Evolutionary conservation across 2,113 vertebrate genomes (phyloP).

Genomic region (Passerina amoena): DNA sequence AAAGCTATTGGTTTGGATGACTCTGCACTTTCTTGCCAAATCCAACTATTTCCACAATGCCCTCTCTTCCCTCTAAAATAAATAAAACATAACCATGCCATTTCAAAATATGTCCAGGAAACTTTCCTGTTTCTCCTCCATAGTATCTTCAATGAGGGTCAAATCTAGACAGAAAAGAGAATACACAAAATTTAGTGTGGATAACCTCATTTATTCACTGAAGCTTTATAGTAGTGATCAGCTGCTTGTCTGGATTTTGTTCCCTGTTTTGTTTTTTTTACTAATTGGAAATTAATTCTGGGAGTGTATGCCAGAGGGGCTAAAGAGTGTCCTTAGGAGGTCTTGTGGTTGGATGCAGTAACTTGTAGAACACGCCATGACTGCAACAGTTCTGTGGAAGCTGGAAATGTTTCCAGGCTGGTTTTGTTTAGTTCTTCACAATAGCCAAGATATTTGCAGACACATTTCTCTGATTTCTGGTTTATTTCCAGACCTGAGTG

Average conservation of each 20-base stretch:
- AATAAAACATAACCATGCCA: not conserved
- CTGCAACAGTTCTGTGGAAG: not conserved
- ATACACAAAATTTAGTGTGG: not conserved
- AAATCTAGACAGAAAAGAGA: not conserved
- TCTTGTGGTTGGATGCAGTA: not conserved
- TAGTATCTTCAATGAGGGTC: not conserved
- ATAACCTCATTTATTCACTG: not conserved
- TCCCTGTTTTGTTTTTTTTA: accelerated
- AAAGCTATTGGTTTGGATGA: not conserved
- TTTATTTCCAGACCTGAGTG: not conserved
- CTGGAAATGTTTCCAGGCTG: not conserved
- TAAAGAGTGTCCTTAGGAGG: not conserved
- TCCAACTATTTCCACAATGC: not conserved
- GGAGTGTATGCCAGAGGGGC: not conserved
- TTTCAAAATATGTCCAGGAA: not conserved
- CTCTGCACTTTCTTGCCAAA: not conserved
- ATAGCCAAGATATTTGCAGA: not conserved
- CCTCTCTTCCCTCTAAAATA: not conserved
- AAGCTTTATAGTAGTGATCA: not conserved
- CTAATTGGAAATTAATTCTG: not conserved
- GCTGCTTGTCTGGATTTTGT: not conserved
- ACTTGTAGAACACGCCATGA: not conserved
- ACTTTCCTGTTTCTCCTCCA: not conserved
- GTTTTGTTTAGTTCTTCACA: not conserved
- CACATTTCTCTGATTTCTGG: not conserved